A percentile compares a stretch with the other conserved stretches of the same genome.
Conservation (phyloP, 2,888 invertebrate species). For the Fabriciana adippe region DNA sequence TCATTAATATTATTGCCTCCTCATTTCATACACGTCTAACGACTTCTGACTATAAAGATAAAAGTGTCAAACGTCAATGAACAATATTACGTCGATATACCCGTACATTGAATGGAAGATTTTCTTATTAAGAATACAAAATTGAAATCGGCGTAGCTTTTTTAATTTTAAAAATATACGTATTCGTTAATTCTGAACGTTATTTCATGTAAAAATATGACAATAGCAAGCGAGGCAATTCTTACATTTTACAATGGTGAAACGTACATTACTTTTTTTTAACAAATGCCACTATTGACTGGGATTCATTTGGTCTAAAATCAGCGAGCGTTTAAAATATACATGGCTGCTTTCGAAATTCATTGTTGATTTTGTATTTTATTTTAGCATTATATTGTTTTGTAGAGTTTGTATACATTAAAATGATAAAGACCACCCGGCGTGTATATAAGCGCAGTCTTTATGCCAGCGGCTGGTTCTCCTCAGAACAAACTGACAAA, state of each 20-base stretch:
- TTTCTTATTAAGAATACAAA: neutral
- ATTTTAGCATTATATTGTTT: conserved; percentile 71
- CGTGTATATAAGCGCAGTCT: conserved; percentile 54
- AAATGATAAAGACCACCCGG: conserved; percentile 81
- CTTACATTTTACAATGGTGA: conserved; percentile 26
- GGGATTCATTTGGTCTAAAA: conserved; percentile 28
- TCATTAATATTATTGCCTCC: conserved; percentile 37
- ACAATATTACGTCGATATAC: conserved; percentile 15
- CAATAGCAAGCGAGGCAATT: conserved; percentile 14
- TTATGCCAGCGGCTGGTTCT: conserved; percentile 71
- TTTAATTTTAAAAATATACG: conserved; percentile 1
- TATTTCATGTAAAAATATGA: conserved; percentile 6
- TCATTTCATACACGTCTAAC: conserved; percentile 34
- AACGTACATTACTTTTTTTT: conserved; percentile 23
- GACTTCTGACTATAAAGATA: conserved; percentile 36
- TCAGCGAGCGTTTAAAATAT: conserved; percentile 38
- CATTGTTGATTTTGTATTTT: conserved; percentile 68
- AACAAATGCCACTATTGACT: conserved; percentile 25
- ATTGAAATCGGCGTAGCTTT: neutral
- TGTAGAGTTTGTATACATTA: conserved; percentile 74
- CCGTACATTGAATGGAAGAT: neutral
- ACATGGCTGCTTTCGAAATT: conserved; percentile 38
- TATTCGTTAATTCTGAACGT: neutral
- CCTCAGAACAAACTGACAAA: conserved; percentile 72
- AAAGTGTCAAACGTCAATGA: conserved; percentile 33